Conservation (phyloP, 1,140 invertebrate species). For the Notospermus geniculatus region DNA sequence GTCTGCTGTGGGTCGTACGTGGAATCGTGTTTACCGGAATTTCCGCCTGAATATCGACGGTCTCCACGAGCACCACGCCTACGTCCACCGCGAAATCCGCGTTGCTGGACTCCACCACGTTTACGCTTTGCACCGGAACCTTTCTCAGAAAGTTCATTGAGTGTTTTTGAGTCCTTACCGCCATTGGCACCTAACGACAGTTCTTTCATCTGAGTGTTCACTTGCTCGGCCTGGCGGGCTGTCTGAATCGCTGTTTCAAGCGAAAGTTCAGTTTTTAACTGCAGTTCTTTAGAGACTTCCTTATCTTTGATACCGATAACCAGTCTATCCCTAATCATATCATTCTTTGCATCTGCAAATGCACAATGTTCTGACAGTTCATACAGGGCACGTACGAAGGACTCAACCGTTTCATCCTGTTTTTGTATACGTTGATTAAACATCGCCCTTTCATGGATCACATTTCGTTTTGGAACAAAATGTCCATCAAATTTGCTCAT, state of each 20-base stretch:
- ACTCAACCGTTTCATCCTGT: constrained; percentile 13
- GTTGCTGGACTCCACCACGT: neutral
- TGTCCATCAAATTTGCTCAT: too few species aligned
- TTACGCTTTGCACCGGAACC: neutral
- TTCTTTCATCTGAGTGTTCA: constrained; percentile 21
- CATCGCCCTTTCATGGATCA: too few species aligned
- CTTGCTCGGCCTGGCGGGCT: constrained; percentile 16
- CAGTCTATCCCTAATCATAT: constrained; percentile 14
- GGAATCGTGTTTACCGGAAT: neutral
- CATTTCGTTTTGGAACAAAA: too few species aligned
- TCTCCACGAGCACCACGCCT: neutral
- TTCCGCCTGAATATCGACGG: neutral
- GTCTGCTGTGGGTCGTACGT: too few species aligned
- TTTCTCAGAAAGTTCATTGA: too few species aligned
- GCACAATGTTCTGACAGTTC: constrained; percentile 23
- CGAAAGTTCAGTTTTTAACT: constrained; percentile 16
- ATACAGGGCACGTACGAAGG: constrained; percentile 14
- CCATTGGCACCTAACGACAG: too few species aligned
- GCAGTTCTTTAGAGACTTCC: constrained; percentile 18
- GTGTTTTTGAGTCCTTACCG: too few species aligned
- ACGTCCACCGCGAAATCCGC: neutral
- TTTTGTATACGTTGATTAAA: too few species aligned
- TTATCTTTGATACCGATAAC: constrained; percentile 18
- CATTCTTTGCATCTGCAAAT: constrained; percentile 15
- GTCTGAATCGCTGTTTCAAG: constrained; percentile 17